These are phyloP conservation scores for Scaeva pyrastri DNA, from an alignment of 2,888 invertebrate species.

Conservation along the genomic window DNA sequence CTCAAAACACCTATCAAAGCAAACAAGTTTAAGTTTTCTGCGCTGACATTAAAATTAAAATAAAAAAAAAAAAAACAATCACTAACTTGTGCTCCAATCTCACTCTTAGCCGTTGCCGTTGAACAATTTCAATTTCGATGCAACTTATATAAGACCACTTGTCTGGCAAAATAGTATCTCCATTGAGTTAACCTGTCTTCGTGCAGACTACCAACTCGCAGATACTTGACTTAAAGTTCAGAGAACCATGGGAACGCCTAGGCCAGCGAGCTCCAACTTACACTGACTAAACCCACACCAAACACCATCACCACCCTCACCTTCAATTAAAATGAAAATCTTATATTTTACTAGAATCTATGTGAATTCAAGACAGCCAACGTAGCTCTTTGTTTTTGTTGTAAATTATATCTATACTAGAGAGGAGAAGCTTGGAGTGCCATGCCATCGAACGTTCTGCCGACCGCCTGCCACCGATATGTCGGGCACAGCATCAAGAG, in stretches of 20 bases:
- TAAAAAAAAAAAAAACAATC: background rate
- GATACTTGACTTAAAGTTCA: constrained; percentile 48
- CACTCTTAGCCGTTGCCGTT: background rate
- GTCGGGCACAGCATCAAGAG: constrained; percentile 13
- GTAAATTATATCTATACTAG: background rate
- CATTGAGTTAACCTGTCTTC: constrained; percentile 20
- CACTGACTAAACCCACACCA: constrained; percentile 2
- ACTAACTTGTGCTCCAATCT: constrained; percentile 18
- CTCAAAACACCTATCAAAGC: background rate
- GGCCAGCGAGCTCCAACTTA: constrained; percentile 1
- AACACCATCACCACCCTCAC: constrained; percentile 70
- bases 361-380: background rate
- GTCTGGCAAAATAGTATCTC: constrained; percentile 22
- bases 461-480: too few relatives aligned
- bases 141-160: constrained; percentile 7
- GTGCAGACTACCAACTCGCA: constrained; percentile 5
- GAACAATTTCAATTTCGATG: constrained; percentile 20
- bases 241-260: constrained; percentile 22
- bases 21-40: constrained; percentile 4
- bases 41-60: constrained; percentile 47
- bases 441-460: constrained; percentile 24
- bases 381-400: background rate
- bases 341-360: background rate
- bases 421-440: constrained; percentile 27
- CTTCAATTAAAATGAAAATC: background rate